Evolutionary conservation across 92 coral and sea anemone species (phyloP).

Genomic region (Scolanthus callimorphus): DNA sequence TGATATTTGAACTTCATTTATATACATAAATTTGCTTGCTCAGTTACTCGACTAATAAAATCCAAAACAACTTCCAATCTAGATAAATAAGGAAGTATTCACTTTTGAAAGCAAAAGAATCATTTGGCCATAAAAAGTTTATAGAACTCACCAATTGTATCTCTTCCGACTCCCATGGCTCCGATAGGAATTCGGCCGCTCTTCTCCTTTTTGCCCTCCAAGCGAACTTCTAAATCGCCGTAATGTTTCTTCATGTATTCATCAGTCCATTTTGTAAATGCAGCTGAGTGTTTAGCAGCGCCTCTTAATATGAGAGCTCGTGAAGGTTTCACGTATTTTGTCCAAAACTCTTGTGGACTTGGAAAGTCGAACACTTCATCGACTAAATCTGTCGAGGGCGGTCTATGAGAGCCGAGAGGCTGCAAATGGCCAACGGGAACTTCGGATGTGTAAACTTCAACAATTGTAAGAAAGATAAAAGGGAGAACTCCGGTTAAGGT

Average conservation of each 20-base stretch:
- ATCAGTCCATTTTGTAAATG: constrained; percentile 83
- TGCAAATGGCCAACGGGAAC: constrained; percentile 83
- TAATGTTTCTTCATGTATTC: constrained; percentile 54
- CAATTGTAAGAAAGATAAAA: not conserved
- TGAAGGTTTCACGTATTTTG: constrained; percentile 78
- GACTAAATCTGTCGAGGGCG: constrained; percentile 59
- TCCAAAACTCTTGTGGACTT: constrained; percentile 82
- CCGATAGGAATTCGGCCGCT: constrained; percentile 81
- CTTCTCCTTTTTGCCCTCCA: constrained; percentile 86
- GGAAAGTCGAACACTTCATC: constrained; percentile 77
- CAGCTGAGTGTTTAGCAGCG: constrained; percentile 73
- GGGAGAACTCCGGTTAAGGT: not conserved
- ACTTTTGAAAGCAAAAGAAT: too few relatives aligned
- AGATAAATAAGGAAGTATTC: too few relatives aligned
- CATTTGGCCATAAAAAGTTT: too few relatives aligned
- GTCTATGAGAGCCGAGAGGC: constrained; percentile 81
- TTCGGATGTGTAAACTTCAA: not conserved
- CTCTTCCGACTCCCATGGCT: constrained; percentile 86
- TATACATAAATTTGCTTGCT: not conserved
- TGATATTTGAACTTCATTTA: too few relatives aligned
- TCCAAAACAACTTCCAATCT: too few relatives aligned
- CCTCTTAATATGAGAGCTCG: constrained; percentile 81
- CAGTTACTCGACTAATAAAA: too few relatives aligned
- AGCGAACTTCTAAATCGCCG: constrained; percentile 82
- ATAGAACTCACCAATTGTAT: constrained; percentile 62